Conservation (phyloP, 2,113 vertebrate species). For the Leucosticte australis region DNA sequence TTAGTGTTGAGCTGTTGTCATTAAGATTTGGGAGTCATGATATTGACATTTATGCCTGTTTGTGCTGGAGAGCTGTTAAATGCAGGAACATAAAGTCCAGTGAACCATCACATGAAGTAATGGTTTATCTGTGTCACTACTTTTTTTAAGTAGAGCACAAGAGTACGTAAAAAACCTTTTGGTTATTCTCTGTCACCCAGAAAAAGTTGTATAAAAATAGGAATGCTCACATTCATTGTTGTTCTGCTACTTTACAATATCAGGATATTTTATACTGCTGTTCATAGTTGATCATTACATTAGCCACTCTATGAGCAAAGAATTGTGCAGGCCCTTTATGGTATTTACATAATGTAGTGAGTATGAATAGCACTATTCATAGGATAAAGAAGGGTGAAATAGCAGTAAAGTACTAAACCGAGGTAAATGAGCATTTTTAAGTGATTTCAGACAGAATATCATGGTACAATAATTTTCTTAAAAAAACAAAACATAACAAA, state of each 20-base stretch:
- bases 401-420: background rate
- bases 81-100: background rate
- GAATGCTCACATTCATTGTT: background rate
- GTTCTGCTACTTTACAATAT: background rate
- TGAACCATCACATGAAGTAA: background rate
- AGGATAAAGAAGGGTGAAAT: background rate
- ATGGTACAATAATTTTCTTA: background rate
- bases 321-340: background rate
- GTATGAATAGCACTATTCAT: background rate
- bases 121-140: background rate
- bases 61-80: background rate
- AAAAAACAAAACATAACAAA: background rate
- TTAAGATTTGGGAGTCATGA: background rate
- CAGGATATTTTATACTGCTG: background rate
- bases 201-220: background rate
- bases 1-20: background rate
- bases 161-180: background rate
- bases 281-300: background rate
- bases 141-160: background rate
- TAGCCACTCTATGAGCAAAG: background rate
- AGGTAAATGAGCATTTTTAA: background rate
- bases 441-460: background rate
- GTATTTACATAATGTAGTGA: background rate
- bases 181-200: background rate
- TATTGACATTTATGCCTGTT: background rate